These are phyloP conservation scores for Pontoporia blainvillei DNA, from an alignment of 2,113 vertebrate genomes.

Conservation along the genomic window DNA sequence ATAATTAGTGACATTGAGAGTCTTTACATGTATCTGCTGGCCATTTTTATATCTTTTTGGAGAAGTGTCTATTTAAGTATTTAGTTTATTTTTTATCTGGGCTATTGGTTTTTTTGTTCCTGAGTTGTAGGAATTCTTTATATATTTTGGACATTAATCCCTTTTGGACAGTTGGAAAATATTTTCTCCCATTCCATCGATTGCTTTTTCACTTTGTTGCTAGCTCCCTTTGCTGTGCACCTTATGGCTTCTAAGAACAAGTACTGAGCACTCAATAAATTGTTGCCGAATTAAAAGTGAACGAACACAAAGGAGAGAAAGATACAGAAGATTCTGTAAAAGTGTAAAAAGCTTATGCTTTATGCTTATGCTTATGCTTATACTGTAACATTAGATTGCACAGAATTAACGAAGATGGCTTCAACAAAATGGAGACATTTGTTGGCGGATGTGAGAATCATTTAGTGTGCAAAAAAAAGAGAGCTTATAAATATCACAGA, in stretches of 20 bases:
- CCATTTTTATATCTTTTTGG: neutral
- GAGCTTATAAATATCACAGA: neutral
- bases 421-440: neutral
- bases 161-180: neutral
- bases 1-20: neutral
- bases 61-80: neutral
- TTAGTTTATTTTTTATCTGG: neutral
- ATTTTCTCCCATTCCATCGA: neutral
- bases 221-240: neutral
- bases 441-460: neutral
- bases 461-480: neutral
- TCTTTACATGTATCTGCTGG: neutral
- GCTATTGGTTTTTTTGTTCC: neutral
- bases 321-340: neutral
- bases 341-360: neutral
- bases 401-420: neutral
- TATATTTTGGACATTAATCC: neutral
- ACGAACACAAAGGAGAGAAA: neutral
- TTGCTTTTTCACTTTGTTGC: neutral
- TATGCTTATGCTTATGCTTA: too few species aligned
- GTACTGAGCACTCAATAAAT: neutral
- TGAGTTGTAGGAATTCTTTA: neutral
- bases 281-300: neutral
- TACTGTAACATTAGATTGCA: neutral
- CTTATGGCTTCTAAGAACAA: neutral